Evolutionary conservation across 2,888 invertebrate genomes (phyloP).

Genomic region (Lasioglossum leucozonium): DNA sequence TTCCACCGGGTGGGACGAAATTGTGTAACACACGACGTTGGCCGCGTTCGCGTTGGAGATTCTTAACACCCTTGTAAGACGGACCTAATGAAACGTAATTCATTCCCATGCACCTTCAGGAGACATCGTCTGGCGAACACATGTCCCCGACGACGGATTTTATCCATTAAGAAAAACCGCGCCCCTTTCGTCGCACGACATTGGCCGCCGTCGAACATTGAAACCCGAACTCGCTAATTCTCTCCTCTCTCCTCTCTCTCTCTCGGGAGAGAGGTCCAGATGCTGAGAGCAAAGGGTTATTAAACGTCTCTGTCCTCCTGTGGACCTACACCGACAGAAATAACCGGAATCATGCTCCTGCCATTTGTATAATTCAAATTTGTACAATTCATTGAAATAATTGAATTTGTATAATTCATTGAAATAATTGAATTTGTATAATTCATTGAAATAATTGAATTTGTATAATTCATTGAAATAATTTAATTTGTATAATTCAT

Average conservation of each 20-base stretch:
- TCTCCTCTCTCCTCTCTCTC: not conserved
- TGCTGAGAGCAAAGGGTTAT: constrained; percentile 40
- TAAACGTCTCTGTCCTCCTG: constrained; percentile 23
- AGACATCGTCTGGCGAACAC: constrained; percentile 79
- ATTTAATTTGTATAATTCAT: no score
- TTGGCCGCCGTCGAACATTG: constrained; percentile 56
- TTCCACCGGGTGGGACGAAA: not conserved
- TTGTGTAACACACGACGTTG: constrained; percentile 17
- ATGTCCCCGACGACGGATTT: constrained; percentile 77
- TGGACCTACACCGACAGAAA: not conserved
- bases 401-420: no score
- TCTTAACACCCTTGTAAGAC: constrained; percentile 62
- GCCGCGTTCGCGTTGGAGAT: constrained; percentile 18
- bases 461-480: no score
- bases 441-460: no score
- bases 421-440: no score
- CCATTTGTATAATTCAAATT: not conserved
- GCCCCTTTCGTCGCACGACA: constrained; percentile 75
- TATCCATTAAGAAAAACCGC: constrained; percentile 78
- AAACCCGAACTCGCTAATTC: constrained; percentile 66
- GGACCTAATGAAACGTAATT: constrained; percentile 75
- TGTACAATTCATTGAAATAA: no score
- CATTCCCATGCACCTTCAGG: constrained; percentile 78
- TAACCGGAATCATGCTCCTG: not conserved
- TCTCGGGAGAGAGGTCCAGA: constrained; percentile 6